A percentile compares a stretch with the other conserved stretches of the same genome.
phyloP scores from a whole-genome alignment of 2,888 invertebrate species.

The Diplolepis rosae region DNA sequence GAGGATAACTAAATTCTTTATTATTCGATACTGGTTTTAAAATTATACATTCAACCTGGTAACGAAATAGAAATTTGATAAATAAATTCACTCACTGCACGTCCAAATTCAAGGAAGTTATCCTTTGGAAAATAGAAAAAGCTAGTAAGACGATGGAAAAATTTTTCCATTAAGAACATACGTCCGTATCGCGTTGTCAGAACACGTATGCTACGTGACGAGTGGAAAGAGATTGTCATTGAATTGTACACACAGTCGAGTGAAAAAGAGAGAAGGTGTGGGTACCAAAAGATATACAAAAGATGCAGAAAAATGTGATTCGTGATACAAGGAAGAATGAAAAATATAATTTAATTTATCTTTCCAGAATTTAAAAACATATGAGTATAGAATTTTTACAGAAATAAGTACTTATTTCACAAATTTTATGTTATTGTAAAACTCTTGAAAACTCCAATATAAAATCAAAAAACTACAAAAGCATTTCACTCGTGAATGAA shows the following conservation, averaged over 20 bases:
- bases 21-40: neutral
- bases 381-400: no score
- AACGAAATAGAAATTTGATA: neutral
- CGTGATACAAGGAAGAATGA: no score
- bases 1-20: slow-evolving; percentile 8
- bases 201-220: slow-evolving; percentile 60
- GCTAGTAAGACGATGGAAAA: slow-evolving; percentile 44
- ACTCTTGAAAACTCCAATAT: neutral
- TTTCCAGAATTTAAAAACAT: no score
- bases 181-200: slow-evolving; percentile 55
- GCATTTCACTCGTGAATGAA: neutral
- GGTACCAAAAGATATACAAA: no score
- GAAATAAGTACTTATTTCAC: no score
- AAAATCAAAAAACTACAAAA: neutral
- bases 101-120: neutral
- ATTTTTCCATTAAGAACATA: slow-evolving; percentile 59
- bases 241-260: slow-evolving; percentile 40
- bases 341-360: no score
- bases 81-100: neutral
- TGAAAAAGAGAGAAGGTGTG: slow-evolving; percentile 37
- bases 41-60: no score
- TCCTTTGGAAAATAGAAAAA: neutral
- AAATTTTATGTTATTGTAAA: slow-evolving; percentile 32
- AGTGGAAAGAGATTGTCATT: slow-evolving; percentile 46
- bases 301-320: no score